phyloP scores from a whole-genome alignment of 2,888 invertebrate species.

The Creontiades dilutus region DNA sequence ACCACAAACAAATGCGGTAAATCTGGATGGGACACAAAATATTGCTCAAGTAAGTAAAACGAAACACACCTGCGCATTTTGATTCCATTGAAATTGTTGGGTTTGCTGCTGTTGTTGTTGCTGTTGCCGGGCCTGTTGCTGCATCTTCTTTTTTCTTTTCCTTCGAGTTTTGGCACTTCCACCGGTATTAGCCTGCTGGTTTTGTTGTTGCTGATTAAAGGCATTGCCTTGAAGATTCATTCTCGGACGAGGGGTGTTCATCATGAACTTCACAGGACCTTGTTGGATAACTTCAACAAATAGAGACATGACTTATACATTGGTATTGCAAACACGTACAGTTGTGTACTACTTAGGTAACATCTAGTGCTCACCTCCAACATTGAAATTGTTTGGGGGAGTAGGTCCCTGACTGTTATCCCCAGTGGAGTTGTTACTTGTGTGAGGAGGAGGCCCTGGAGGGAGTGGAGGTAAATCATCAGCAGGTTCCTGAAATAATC shows the following conservation, averaged over 20 bases:
- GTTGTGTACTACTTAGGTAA: too few species aligned
- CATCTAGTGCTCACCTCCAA: background rate
- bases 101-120: conserved; percentile 79
- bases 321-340: too few species aligned
- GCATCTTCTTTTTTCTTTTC: conserved; percentile 78
- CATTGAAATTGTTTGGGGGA: conserved; percentile 11
- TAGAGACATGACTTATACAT: background rate
- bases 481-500: conserved; percentile 75
- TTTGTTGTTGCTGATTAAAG: conserved; percentile 69
- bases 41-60: too few species aligned
- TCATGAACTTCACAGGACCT: conserved; percentile 71
- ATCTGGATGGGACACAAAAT: too few species aligned
- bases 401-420: conserved; percentile 47
- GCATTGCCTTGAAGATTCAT: conserved; percentile 55
- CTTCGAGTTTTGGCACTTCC: conserved; percentile 76
- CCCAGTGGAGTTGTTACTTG: conserved; percentile 19
- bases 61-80: conserved; percentile 53
- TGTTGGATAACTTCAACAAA: conserved; percentile 56
- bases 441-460: conserved; percentile 81
- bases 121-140: conserved; percentile 11
- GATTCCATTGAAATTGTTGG: conserved; percentile 78
- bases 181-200: conserved; percentile 79
- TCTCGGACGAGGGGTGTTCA: conserved; percentile 69
- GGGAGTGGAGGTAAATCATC: conserved; percentile 82
- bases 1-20: too few species aligned